Percentiles rank a stretch among this genome's conserved stretches.
Conservation (phyloP, 1,140 invertebrate species). For the Idris sp. region DNA sequence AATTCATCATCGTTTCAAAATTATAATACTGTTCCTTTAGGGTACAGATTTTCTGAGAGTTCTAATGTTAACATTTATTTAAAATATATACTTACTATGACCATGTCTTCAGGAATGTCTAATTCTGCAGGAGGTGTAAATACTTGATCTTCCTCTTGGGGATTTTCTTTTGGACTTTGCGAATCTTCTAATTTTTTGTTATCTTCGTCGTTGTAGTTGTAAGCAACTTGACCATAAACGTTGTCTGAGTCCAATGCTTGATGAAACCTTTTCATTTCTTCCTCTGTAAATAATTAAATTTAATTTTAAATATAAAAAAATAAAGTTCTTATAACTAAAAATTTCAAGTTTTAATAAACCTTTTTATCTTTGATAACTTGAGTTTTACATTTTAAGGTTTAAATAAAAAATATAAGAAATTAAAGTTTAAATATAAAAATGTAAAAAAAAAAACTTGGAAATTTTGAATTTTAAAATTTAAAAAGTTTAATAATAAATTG, state of each 20-base stretch:
- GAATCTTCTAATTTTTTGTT: slow-evolving; percentile 71
- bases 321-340: not conserved
- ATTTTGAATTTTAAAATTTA: too few species aligned
- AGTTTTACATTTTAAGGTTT: too few species aligned
- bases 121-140: slow-evolving; percentile 85
- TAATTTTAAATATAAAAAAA: not conserved
- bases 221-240: slow-evolving; percentile 88
- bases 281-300: slow-evolving; percentile 82
- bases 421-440: too few species aligned
- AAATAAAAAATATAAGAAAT: too few species aligned
- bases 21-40: too few species aligned
- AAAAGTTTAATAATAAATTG: too few species aligned
- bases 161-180: slow-evolving; percentile 71
- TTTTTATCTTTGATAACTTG: too few species aligned
- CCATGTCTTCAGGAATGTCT: slow-evolving; percentile 85
- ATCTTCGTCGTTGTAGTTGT: slow-evolving; percentile 85
- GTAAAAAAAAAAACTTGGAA: too few species aligned
- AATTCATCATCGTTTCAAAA: too few species aligned
- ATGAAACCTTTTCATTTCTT: slow-evolving; percentile 92
- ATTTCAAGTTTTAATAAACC: too few species aligned
- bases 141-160: slow-evolving; percentile 83
- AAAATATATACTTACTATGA: slow-evolving; percentile 81
- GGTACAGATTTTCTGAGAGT: too few species aligned
- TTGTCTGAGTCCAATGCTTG: slow-evolving; percentile 83
- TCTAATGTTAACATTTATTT: slow-evolving; percentile 2